Conservation (phyloP, 1,140 invertebrate species). For the Macrotrachela quadricornifera region DNA sequence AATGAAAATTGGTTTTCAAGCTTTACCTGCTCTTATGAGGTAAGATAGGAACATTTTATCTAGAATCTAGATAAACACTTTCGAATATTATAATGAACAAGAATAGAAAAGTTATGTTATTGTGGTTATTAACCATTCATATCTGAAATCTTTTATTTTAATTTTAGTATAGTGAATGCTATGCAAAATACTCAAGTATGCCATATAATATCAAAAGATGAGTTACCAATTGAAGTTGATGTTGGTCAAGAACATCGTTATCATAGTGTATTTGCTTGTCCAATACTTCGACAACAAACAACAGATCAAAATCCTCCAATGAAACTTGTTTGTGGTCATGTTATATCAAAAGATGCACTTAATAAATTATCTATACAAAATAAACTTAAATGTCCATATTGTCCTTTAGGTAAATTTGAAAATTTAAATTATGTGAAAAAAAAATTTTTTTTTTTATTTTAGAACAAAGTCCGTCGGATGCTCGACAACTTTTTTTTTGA, state of each 20-base stretch:
- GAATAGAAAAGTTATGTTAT: too few species aligned
- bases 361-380: constrained; percentile 55
- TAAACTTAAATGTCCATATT: constrained; percentile 9
- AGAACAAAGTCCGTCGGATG: constrained; percentile 2
- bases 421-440: too few species aligned
- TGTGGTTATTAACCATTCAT: too few species aligned
- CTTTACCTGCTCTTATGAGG: too few species aligned
- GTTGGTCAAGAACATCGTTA: constrained; percentile 57
- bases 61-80: too few species aligned
- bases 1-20: too few species aligned
- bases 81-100: too few species aligned
- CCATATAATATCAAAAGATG: constrained; percentile 83
- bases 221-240: constrained; percentile 82
- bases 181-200: constrained; percentile 83
- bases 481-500: constrained; percentile 7
- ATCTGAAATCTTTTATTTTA: too few species aligned
- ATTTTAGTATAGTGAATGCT: constrained; percentile 63
- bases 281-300: constrained; percentile 82
- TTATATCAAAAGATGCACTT: constrained; percentile 84
- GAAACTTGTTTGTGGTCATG: constrained; percentile 84
- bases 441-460: too few species aligned
- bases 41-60: too few species aligned
- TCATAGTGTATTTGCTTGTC: constrained; percentile 94
- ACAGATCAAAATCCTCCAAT: constrained; percentile 90
- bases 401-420: not conserved